These are phyloP conservation scores for Euura lappo DNA, from an alignment of 1,140 invertebrate genomes.

Conservation along the genomic window DNA sequence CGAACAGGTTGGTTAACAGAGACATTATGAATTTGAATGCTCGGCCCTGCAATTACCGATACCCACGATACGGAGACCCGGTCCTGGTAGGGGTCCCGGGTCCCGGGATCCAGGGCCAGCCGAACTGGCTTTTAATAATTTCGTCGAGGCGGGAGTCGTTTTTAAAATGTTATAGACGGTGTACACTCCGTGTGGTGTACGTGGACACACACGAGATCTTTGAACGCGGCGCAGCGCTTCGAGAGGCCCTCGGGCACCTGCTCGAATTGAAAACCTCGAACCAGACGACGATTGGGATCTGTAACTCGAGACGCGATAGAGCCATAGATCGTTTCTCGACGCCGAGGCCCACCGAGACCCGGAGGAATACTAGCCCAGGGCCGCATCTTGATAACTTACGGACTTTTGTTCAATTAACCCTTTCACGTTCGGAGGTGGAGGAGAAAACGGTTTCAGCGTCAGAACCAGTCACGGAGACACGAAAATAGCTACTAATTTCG, in stretches of 20 bases:
- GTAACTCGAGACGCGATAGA: conserved; percentile 49
- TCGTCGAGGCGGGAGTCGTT: background rate
- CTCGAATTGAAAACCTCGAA: conserved; percentile 9
- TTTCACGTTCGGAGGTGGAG: background rate
- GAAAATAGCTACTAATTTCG: too few species aligned
- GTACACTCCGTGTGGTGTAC: too few species aligned
- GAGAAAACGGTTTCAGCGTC: too few species aligned
- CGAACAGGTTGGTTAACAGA: conserved; percentile 4
- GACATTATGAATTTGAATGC: conserved; percentile 3
- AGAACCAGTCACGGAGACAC: too few species aligned
- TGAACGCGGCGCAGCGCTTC: conserved; percentile 37
- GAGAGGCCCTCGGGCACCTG: conserved; percentile 21
- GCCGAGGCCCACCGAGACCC: conserved; percentile 24
- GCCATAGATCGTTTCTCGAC: conserved; percentile 49
- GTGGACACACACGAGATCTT: too few species aligned
- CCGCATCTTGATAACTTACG: background rate
- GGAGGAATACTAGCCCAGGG: background rate
- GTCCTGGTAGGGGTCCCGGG: background rate
- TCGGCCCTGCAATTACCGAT: background rate
- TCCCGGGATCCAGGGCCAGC: background rate
- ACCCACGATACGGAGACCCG: background rate
- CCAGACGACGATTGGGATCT: conserved; percentile 48
- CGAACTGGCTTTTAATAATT: background rate
- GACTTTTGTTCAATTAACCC: background rate
- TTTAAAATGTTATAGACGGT: background rate